phyloP scores from a whole-genome alignment of 2,888 invertebrate genomes.

The Rhagonycha lutea region DNA sequence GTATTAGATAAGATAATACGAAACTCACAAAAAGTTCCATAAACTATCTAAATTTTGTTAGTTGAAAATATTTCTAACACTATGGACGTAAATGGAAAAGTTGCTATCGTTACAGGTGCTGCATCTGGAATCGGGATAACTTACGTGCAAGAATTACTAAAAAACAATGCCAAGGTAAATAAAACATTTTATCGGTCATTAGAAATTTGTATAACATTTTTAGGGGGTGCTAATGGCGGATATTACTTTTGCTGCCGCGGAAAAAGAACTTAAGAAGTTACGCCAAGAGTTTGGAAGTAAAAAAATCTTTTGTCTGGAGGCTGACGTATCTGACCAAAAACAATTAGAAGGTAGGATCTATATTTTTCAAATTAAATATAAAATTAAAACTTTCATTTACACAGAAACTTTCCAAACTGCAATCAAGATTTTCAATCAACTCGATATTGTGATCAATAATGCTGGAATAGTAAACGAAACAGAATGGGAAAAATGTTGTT shows the following conservation, averaged over 20 bases:
- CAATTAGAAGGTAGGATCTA: conserved; percentile 71
- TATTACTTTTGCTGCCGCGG: conserved; percentile 54
- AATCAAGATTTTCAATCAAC: background rate
- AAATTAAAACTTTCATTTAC: background rate
- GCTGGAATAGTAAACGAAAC: conserved; percentile 34
- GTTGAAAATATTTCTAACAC: background rate
- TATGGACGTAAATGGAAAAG: background rate
- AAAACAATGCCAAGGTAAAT: conserved; percentile 9
- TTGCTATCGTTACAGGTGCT: background rate
- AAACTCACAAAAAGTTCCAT: background rate
- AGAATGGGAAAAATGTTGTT: conserved; percentile 31
- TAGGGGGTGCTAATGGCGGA: conserved; percentile 47
- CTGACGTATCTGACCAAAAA: conserved; percentile 73
- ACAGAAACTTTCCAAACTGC: conserved; percentile 5
- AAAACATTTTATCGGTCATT: fast-evolving
- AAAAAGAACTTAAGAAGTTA: conserved; percentile 64
- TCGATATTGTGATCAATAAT: conserved; percentile 36
- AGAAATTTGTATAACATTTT: background rate
- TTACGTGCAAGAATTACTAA: conserved; percentile 5
- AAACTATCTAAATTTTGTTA: background rate
- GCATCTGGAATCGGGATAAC: background rate
- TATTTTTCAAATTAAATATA: background rate
- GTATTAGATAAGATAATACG: background rate
- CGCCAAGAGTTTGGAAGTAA: conserved; percentile 68
- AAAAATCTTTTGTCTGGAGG: conserved; percentile 69